phyloP scores from a whole-genome alignment of 1,140 invertebrate genomes.

The Drosophila kohkoa region DNA sequence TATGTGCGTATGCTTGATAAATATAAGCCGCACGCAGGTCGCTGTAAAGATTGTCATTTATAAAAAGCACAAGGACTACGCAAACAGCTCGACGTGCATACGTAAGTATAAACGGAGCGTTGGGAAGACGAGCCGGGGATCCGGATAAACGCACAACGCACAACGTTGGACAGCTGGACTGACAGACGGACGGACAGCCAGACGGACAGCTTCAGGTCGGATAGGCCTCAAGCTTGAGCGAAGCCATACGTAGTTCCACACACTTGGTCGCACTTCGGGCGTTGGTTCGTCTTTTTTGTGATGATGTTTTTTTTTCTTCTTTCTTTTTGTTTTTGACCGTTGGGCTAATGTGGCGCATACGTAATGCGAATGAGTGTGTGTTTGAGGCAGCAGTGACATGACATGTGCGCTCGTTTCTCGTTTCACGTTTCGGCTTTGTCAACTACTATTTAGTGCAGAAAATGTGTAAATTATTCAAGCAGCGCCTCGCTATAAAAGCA shows the following conservation, averaged over 20 bases:
- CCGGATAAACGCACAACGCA: neutral
- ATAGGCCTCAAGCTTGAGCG: constrained; percentile 32
- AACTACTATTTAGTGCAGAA: constrained; percentile 76
- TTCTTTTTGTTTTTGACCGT: constrained; percentile 46
- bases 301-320: constrained; percentile 20
- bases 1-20: constrained; percentile 40
- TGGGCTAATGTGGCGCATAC: constrained; percentile 33
- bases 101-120: neutral
- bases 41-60: constrained; percentile 67
- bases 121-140: neutral
- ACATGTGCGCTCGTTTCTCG: constrained; percentile 22
- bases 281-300: constrained; percentile 33
- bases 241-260: constrained; percentile 60
- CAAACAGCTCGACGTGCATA: constrained; percentile 12
- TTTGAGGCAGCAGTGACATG: constrained; percentile 15
- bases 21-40: constrained; percentile 54
- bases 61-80: constrained; percentile 65
- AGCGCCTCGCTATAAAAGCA: constrained; percentile 46
- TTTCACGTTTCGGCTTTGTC: constrained; percentile 49
- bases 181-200: constrained; percentile 2
- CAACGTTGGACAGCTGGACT: neutral
- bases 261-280: constrained; percentile 35
- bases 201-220: constrained; percentile 3
- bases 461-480: constrained; percentile 76
- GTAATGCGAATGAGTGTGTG: constrained; percentile 27